Percentiles rank a stretch among this genome's conserved stretches.
These are phyloP conservation scores for Drosophila anceps DNA, from an alignment of 2,888 invertebrate genomes.

Conservation along the genomic window DNA sequence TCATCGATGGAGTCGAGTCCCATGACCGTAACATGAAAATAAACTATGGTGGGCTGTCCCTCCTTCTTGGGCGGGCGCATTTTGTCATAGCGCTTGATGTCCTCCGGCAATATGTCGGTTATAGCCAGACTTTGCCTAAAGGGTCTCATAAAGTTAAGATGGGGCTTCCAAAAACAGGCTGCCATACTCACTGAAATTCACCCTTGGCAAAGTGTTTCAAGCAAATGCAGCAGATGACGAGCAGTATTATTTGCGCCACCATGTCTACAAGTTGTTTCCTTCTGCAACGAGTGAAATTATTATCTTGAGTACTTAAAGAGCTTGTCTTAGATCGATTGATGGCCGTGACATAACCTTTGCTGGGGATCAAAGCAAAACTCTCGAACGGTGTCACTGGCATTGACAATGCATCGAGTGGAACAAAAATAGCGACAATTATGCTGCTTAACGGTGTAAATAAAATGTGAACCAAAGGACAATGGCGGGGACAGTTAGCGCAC, in stretches of 20 bases:
- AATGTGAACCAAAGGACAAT: conserved; percentile 53
- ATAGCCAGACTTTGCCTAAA: conserved; percentile 89
- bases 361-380: conserved; percentile 67
- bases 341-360: conserved; percentile 66
- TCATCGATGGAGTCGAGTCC: conserved; percentile 98
- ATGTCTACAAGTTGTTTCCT: conserved; percentile 68
- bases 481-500: conserved; percentile 51
- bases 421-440: conserved; percentile 78
- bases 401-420: conserved; percentile 77
- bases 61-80: conserved; percentile 97
- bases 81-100: conserved; percentile 95
- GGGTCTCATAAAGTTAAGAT: not conserved
- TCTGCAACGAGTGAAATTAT: conserved; percentile 36
- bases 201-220: conserved; percentile 81
- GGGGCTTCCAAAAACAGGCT: rapidly evolving
- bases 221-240: conserved; percentile 83
- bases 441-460: conserved; percentile 73
- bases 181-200: conserved; percentile 84
- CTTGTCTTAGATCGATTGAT: conserved; percentile 30
- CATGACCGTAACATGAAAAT: conserved; percentile 97
- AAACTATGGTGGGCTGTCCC: conserved; percentile 94
- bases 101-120: conserved; percentile 93
- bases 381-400: conserved; percentile 73
- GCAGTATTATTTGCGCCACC: conserved; percentile 82
- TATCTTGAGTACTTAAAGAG: conserved; percentile 15